Evolutionary conservation across 2,113 vertebrate species (phyloP).

Genomic region (Henicopernis longicauda): DNA sequence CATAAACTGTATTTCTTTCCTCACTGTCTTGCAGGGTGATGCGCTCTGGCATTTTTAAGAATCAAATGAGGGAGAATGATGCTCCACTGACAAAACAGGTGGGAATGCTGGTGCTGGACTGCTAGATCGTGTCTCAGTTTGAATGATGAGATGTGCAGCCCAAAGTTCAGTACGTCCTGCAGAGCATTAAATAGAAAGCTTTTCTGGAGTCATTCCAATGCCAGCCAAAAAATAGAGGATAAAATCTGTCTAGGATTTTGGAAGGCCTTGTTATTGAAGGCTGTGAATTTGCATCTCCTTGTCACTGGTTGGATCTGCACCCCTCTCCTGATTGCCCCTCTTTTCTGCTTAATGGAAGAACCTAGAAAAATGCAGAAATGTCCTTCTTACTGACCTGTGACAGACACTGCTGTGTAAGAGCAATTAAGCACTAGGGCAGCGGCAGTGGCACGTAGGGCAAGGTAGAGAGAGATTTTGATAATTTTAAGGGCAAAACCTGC

Average conservation of each 20-base stretch:
- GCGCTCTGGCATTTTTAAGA: not conserved
- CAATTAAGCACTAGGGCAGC: not conserved
- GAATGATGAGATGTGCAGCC: not conserved
- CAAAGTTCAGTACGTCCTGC: not conserved
- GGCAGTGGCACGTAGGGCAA: not conserved
- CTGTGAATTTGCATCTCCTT: not conserved
- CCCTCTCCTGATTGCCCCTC: not conserved
- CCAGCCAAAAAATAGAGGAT: not conserved
- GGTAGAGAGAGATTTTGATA: not conserved
- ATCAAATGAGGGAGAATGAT: not conserved
- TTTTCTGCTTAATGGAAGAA: not conserved
- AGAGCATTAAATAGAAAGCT: not conserved
- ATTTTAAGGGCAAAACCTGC: not conserved
- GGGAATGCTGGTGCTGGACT: not conserved
- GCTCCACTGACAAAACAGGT: not conserved
- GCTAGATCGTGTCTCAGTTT: not conserved
- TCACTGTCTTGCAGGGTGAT: not conserved
- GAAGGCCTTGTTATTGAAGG: not conserved
- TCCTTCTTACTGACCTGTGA: not conserved
- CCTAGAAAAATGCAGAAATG: not conserved
- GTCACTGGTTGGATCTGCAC: not conserved
- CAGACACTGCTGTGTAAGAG: not conserved
- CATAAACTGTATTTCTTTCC: not conserved
- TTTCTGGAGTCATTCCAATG: not conserved
- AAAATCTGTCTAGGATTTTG: not conserved